phyloP scores from a whole-genome alignment of 2,797 vertebrate species.

The Pterois miles region DNA sequence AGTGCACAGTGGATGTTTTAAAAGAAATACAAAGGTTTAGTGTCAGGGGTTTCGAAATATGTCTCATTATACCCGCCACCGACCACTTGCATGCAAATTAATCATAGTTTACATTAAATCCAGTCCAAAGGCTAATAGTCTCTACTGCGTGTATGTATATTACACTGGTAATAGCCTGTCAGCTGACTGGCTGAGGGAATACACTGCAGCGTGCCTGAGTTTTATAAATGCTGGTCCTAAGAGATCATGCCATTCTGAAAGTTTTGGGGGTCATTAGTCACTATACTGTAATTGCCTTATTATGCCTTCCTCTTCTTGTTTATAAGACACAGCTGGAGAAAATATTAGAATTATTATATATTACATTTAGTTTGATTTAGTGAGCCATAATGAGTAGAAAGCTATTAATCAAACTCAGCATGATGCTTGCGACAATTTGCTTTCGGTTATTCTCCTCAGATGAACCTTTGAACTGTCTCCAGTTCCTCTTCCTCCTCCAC shows the following conservation, averaged over 20 bases:
- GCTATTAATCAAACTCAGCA: conserved; percentile 18
- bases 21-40: not conserved
- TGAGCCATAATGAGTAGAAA: conserved; percentile 18
- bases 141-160: not conserved
- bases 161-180: conserved; percentile 11
- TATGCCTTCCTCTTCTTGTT: conserved; percentile 33
- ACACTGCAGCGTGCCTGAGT: conserved; percentile 16
- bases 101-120: conserved; percentile 27
- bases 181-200: conserved; percentile 21
- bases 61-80: not conserved
- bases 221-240: conserved; percentile 51
- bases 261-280: conserved; percentile 31
- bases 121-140: conserved; percentile 4
- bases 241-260: conserved; percentile 44
- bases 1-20: not conserved
- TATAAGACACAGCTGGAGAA: conserved; percentile 17
- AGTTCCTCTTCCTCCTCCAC: conserved; percentile 12
- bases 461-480: conserved; percentile 19
- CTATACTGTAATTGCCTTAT: conserved; percentile 32
- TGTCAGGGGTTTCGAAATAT: not conserved
- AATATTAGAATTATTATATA: conserved; percentile 25
- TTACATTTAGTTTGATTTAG: conserved; percentile 38
- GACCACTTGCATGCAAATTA: conserved; percentile 10
- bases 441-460: conserved; percentile 11
- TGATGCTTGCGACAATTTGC: not conserved